Percentiles rank a stretch among this genome's conserved stretches.
These are phyloP conservation scores for Sebastes elongatus DNA, from an alignment of 2,797 vertebrate genomes.

Conservation along the genomic window DNA sequence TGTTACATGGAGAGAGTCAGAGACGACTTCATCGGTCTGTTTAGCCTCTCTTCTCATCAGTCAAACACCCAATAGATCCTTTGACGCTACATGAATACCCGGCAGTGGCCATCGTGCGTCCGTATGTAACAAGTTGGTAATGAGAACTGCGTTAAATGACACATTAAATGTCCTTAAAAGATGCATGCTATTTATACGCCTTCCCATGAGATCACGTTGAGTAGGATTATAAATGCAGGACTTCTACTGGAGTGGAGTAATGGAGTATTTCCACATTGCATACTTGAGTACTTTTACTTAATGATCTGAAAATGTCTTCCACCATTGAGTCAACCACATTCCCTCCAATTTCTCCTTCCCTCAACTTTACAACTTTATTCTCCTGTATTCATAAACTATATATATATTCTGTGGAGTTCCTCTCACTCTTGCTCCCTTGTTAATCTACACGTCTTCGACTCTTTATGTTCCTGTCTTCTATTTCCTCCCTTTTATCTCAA, in stretches of 20 bases:
- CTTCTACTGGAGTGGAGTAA: background rate
- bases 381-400: background rate
- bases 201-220: too few species aligned
- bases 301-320: background rate
- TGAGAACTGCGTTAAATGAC: too few species aligned
- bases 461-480: background rate
- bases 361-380: background rate
- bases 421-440: background rate
- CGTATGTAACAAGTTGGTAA: too few species aligned
- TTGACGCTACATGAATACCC: background rate
- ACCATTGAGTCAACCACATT: background rate
- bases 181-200: too few species aligned
- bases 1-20: background rate
- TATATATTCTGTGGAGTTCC: background rate
- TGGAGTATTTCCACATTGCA: background rate
- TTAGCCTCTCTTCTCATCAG: background rate
- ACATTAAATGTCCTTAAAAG: too few species aligned
- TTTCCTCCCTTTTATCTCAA: conserved; percentile 1
- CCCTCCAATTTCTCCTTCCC: background rate
- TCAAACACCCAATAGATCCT: background rate
- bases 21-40: background rate
- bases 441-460: background rate
- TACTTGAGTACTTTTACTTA: background rate
- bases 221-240: background rate
- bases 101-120: background rate